Base-by-base conservation (phyloP, 30 jellyfish, hydroid and myxozoan genomes). In the Aurelia sp. region DNA sequence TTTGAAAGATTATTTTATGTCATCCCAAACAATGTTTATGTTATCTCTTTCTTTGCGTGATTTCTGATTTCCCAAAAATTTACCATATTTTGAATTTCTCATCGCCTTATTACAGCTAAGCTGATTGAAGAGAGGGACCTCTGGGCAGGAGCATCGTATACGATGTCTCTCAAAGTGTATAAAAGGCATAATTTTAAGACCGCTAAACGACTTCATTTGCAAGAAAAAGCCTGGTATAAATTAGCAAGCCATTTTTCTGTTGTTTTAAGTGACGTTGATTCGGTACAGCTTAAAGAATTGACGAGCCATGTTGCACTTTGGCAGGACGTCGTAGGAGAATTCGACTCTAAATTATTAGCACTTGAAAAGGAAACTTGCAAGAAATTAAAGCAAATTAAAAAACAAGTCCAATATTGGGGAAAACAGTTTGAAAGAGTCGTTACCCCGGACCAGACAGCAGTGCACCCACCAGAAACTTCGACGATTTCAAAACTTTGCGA, bases 91-190 rank as follows among this genome's bases (percentile, higher is more conserved):
- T 59, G 69, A 44, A 44, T 44, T 44, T 44, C 55, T 44, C 15
- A 44, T 44, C 9, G 15, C 15, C 9, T 38, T 44, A 10, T 70
- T 62, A 30, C 67, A 92, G 98, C 96, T 7, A 72, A 67, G 24
- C 92, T 93, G 77, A 93, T 93, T 13, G 97, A 88, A 53, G 98
- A 93, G 65, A 78, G 97, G 16, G 97, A 93, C 62, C 88, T 93
- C 8, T 93, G 98, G 98, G 92, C 98, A 16, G 98, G 97, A 9
- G 84, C 92, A 35, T 91, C 98, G 9, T 86, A 87, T 81, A 81
- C 89, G 53, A 18, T 93, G 50, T 81, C 98, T 13, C 48, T 93
- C 50, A 93, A 93, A 72, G 98, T 93, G 33, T 65, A 96, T 16
- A 62, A 59, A 30, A 93, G 84, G 87, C 97, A 93, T 85, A 88